Evolutionary conservation across 2,797 vertebrate genomes (phyloP).

Genomic region (Thamnophis elegans): DNA sequence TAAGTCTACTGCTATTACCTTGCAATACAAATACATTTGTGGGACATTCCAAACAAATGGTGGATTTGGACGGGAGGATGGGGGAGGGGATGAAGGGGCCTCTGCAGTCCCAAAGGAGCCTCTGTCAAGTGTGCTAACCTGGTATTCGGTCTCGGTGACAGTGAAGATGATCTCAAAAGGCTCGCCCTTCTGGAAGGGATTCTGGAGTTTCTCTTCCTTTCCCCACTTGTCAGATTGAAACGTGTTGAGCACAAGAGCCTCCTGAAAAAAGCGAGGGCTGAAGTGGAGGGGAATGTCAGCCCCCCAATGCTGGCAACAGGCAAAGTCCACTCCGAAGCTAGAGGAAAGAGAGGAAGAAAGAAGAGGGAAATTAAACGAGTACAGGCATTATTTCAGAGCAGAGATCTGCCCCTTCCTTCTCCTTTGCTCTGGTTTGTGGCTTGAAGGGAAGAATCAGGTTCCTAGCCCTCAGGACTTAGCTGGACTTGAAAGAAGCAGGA

Average conservation of each 20-base stretch:
- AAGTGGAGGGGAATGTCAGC: slow-evolving; percentile 78
- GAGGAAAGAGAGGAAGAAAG: not conserved
- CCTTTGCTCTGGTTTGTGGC: too few species aligned
- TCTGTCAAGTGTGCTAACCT: slow-evolving; percentile 63
- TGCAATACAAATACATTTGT: not conserved
- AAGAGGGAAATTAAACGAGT: not conserved
- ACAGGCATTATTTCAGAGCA: not conserved
- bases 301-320: slow-evolving; percentile 64
- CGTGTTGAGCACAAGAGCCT: slow-evolving; percentile 81
- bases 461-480: not conserved
- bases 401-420: too few species aligned
- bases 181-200: slow-evolving; percentile 77
- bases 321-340: slow-evolving; percentile 74
- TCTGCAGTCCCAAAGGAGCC: too few species aligned
- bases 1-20: too few species aligned
- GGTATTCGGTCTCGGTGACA: slow-evolving; percentile 68
- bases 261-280: slow-evolving; percentile 76
- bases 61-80: not conserved
- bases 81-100: too few species aligned
- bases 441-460: not conserved
- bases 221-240: slow-evolving; percentile 61
- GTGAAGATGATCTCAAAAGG: slow-evolving; percentile 77
- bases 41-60: not conserved
- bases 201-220: slow-evolving; percentile 54
- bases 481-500: not conserved